Evolutionary conservation across 2,888 invertebrate genomes (phyloP), one percentile per base, ranked within the genome.

Genomic region (Aelia acuminata): DNA sequence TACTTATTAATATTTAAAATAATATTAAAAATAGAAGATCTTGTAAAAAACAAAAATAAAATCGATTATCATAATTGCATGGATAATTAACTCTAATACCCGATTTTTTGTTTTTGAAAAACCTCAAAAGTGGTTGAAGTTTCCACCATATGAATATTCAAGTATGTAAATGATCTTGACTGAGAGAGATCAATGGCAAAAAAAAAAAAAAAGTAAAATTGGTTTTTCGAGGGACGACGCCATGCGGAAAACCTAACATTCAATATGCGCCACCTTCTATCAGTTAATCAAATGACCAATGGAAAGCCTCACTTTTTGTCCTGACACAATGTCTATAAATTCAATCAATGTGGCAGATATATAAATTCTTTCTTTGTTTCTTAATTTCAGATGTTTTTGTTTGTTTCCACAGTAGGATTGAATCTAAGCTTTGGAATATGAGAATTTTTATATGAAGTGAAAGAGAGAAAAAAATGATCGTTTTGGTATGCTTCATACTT

Each of bases 211-310:
- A 31, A n/a, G 15, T 4, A n/a, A 80, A 80, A 80, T 43, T 43
- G 10, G 11, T 10, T 43, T 43, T 80, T 47, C n/a, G 43, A n/a
- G 22, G 31, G 80, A 75, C 75, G 26, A 70, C 18, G 5, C 35
- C 35, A 20, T 18, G 31, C 10, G 39, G 7, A 39, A 43, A 31
- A 75, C 75, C n/a, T 43, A 43, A 43, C n/a, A 35, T 80, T 80
- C 43, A 47, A 80, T 47, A 43, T 43, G 39, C 15, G 80, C 4
- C 80, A 43, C 80, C n/a, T 80, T 80, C 15, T 43, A 39, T 47
- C 80, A 43, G 43, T 43, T 22, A 80, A 80, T 70, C 63, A 70
- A 70, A 70, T 70, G 63, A 18, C 63, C 63, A 35, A 35, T 70
- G 18, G 18, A 70, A 70, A 31, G 31, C 63, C 35, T 35, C 63